phyloP scores from a whole-genome alignment of 2,797 vertebrate species.

The Bradypodion pumilum region DNA sequence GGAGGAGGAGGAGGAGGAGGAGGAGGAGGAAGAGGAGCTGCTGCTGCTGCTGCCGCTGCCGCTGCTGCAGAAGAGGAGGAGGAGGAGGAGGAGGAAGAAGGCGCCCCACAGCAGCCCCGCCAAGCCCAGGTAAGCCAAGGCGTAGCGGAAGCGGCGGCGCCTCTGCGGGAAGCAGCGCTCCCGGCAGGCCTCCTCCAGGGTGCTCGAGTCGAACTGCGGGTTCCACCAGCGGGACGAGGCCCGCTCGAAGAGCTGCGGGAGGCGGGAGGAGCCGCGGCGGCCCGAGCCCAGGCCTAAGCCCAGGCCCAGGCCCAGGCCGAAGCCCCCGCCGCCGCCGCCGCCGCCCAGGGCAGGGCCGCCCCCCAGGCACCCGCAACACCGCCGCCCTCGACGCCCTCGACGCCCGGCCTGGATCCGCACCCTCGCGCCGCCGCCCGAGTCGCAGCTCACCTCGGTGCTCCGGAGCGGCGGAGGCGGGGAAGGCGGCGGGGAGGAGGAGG shows the following conservation, averaged over 20 bases:
- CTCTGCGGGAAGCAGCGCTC: constrained; percentile 96
- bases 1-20: constrained; percentile 70
- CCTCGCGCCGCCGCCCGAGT: constrained; percentile 83
- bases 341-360: constrained; percentile 56
- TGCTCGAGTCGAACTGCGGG: constrained; percentile 93
- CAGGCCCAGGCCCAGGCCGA: neutral
- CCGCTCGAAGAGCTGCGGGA: constrained; percentile 92
- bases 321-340: constrained; percentile 54
- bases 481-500: neutral
- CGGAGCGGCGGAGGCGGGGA: constrained; percentile 74
- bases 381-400: constrained; percentile 53
- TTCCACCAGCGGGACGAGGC: constrained; percentile 95
- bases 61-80: too few relatives aligned
- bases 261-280: constrained; percentile 68
- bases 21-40: constrained; percentile 77
- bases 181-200: constrained; percentile 93
- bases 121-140: constrained; percentile 90
- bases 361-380: constrained; percentile 52
- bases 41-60: too few relatives aligned
- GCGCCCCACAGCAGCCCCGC: constrained; percentile 89
- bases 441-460: constrained; percentile 74
- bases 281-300: constrained; percentile 62
- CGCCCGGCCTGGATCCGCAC: constrained; percentile 84
- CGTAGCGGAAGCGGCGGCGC: constrained; percentile 91
- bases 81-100: constrained; percentile 84